Evolutionary conservation across 35 echinoderm and acorn worm genomes (phyloP).

Genomic region (Antedon bifida): DNA sequence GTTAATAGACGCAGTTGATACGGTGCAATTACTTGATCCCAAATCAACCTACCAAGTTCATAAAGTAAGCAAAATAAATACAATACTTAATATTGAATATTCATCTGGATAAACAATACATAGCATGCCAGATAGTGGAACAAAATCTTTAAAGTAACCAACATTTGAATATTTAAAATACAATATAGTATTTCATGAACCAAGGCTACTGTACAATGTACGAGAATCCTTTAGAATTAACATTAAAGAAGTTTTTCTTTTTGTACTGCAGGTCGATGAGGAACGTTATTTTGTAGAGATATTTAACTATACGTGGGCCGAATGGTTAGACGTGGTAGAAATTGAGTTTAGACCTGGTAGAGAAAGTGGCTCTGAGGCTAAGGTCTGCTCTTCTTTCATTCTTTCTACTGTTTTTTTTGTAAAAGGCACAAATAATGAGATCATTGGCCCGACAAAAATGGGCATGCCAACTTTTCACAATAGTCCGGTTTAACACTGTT

Average conservation of each 20-base stretch:
- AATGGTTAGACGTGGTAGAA: constrained; percentile 56
- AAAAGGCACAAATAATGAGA: no score
- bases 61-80: neutral
- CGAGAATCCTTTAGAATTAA: no score
- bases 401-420: neutral
- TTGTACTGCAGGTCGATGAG: constrained; percentile 23
- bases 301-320: constrained; percentile 37
- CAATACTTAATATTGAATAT: neutral
- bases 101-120: no score
- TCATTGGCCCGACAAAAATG: neutral
- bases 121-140: no score
- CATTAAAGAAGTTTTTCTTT: no score
- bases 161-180: no score
- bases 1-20: constrained; percentile 15
- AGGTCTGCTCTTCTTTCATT: constrained; percentile 3
- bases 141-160: no score
- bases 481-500: no score
- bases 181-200: no score
- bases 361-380: constrained; percentile 35
- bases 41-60: neutral
- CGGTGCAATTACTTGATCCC: neutral
- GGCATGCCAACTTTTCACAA: no score
- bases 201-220: no score
- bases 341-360: constrained; percentile 51
- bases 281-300: constrained; percentile 32